Evolutionary conservation across 2,888 invertebrate genomes (phyloP).

Genomic region (Camptogramma bilineatum): DNA sequence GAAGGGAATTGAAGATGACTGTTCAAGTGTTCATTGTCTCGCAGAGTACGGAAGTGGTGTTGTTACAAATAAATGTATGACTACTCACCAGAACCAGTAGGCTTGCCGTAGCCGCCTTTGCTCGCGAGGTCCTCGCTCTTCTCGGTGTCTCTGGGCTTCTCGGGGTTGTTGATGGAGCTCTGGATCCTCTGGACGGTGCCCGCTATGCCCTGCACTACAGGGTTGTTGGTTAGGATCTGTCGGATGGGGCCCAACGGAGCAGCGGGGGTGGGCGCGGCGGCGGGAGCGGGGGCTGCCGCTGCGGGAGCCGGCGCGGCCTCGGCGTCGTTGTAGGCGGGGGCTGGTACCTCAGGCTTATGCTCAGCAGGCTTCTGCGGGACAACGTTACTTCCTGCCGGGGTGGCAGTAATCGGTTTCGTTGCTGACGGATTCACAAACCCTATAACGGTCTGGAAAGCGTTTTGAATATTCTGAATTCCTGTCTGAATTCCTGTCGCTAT

Average conservation of each 20-base stretch:
- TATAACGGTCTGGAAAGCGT: not conserved
- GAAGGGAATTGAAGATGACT: constrained; percentile 22
- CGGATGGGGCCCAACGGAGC: constrained; percentile 54
- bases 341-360: constrained; percentile 19
- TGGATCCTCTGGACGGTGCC: constrained; percentile 50
- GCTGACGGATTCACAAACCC: not conserved
- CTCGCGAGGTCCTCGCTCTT: constrained; percentile 46
- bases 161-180: constrained; percentile 53
- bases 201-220: constrained; percentile 52
- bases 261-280: constrained; percentile 32
- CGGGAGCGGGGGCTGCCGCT: not conserved
- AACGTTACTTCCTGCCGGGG: constrained; percentile 11
- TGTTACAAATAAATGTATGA: not conserved
- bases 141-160: constrained; percentile 57
- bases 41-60: not conserved
- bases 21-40: not conserved
- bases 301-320: constrained; percentile 2
- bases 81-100: constrained; percentile 41
- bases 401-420: not conserved
- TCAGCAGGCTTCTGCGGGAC: constrained; percentile 22
- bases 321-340: constrained; percentile 11
- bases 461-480: constrained; percentile 1
- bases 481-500: not conserved
- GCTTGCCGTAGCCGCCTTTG: constrained; percentile 45
- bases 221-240: constrained; percentile 59